Evolutionary conservation across 2,888 invertebrate genomes (phyloP), one percentile per base, ranked within the genome.

Genomic region (Neoaliturus tenellus): DNA sequence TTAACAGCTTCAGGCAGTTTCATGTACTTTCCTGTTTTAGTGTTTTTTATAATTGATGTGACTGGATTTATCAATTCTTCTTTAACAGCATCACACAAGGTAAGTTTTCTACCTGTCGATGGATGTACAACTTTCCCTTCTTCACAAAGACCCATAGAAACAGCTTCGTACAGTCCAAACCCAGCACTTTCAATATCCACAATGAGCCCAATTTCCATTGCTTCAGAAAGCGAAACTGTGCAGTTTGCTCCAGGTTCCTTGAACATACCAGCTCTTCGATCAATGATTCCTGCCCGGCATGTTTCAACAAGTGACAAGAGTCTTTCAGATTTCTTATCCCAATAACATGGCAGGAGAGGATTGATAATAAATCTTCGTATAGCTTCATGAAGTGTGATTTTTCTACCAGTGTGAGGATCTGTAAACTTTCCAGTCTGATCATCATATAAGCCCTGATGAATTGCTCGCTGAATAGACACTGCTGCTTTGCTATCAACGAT

Each of bases 391-490:
- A 97, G 90, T 0, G 97, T 96, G 3, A 98, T 94, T 88, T 95
- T 93, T 85, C 95, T 93, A 69, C 95, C 95, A 2, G 95, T 96
- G 84, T 93, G 93, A 0, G 96, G 95, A 91, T 98, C 98, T 48
- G 95, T 93, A 80, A 98, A 93, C 91, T 96, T 96, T 14, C 97
- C 96, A 0, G 94, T 94, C 85, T 92, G 92, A 84, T 96, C 95
- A 87, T 97, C 96, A 89, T 97, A 97, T 0, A 97, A 91, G 0
- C 97, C 97, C 91, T 97, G 95, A 89, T 97, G 97, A 81, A 98
- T 93, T 0, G 96, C 96, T 88, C 96, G 92, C 89, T 97, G 97
- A 41, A 97, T 90, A 17, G 96, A 96, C 28, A 97, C 93, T 0
- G 97, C 95, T 12, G 95, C 95, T 90, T 95, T 95, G 86, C 94